Evolutionary conservation across 2,888 invertebrate genomes (phyloP).

Genomic region (Syritta pipiens): DNA sequence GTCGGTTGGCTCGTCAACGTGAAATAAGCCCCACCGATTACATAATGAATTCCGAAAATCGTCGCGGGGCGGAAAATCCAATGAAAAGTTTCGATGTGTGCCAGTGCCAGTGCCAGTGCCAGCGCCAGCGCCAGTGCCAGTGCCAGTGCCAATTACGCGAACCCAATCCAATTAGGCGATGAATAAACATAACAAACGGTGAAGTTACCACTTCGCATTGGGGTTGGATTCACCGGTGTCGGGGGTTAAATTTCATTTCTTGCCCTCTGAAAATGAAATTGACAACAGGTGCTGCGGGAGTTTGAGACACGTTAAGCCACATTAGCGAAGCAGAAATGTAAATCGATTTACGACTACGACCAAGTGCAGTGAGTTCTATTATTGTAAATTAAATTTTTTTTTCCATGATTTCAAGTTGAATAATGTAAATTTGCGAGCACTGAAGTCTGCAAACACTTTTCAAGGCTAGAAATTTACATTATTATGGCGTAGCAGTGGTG

Average conservation of each 20-base stretch:
- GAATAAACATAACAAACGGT: slow-evolving; percentile 63
- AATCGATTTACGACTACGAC: slow-evolving; percentile 10
- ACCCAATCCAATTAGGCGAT: slow-evolving; percentile 64
- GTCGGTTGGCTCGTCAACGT: slow-evolving; percentile 62
- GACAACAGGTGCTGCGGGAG: slow-evolving; percentile 40
- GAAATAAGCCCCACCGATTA: slow-evolving; percentile 56
- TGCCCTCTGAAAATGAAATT: not conserved
- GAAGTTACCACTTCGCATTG: slow-evolving; percentile 34
- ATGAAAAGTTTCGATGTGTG: slow-evolving; percentile 61
- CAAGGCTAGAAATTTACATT: too few relatives aligned
- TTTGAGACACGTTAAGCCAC: slow-evolving; percentile 20
- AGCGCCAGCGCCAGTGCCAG: slow-evolving; percentile 31
- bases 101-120: slow-evolving; percentile 23
- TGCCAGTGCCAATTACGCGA: slow-evolving; percentile 57
- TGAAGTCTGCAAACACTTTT: too few relatives aligned
- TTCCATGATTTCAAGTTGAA: too few relatives aligned
- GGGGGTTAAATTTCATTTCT: slow-evolving; percentile 23
- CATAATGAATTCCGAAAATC: slow-evolving; percentile 62
- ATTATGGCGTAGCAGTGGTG: too few relatives aligned
- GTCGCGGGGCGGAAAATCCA: slow-evolving; percentile 52
- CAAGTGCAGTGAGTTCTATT: not conserved
- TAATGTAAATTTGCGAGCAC: too few relatives aligned
- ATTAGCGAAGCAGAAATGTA: slow-evolving; percentile 14
- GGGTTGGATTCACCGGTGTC: not conserved
- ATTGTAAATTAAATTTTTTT: too few relatives aligned